Base-by-base conservation (phyloP, 2,888 invertebrate species). In the Phengaris arion region DNA sequence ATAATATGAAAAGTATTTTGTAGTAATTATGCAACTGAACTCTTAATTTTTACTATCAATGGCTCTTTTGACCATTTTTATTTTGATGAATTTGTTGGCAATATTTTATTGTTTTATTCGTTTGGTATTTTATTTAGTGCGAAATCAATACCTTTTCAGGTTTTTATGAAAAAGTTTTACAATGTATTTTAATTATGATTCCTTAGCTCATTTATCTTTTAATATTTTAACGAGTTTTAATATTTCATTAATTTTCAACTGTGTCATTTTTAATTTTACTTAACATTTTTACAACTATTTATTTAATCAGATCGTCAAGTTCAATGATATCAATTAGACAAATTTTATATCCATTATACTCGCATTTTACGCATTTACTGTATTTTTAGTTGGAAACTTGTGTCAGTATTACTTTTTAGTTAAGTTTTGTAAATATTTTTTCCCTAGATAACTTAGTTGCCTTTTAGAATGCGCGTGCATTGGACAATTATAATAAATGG, bases 351-450 rank as follows among this genome's bases (percentile, higher is more conserved):
- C 69, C 10, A 12, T 35, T 72, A 12, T 35, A 52, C 6, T 72
- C 35, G 72, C 72, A 72, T 72, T 72, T 72, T 15, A 72, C 72
- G 72, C 72, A 72, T 72, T 72, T 72, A 72, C 22, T 72, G 72
- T 52, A 72, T 7, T 54, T 72, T 51, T 52, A 52, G 51, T 52
- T 72, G 52, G 46, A 54, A 54, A 52, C 52, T 72, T 72, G 13
- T 72, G 54, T 72, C 72, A 72, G 72, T 72, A 72, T 72, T 72
- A 72, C 51, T 54, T 72, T 70, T 6, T 72, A 72, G 72, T 72
- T 72, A 72, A 72, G 72, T 72, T 69, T 70, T 72, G 72, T 72
- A 72, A 72, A 72, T 72, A 72, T 35, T 72, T 52, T 35, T 72
- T 22, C 35, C 54, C 2, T 72, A 54, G 72, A 45, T 59, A 15